A percentile compares a stretch with the other conserved stretches of the same genome.
Evolutionary conservation across 1,140 invertebrate genomes (phyloP).

Genomic region (Ips typographus): DNA sequence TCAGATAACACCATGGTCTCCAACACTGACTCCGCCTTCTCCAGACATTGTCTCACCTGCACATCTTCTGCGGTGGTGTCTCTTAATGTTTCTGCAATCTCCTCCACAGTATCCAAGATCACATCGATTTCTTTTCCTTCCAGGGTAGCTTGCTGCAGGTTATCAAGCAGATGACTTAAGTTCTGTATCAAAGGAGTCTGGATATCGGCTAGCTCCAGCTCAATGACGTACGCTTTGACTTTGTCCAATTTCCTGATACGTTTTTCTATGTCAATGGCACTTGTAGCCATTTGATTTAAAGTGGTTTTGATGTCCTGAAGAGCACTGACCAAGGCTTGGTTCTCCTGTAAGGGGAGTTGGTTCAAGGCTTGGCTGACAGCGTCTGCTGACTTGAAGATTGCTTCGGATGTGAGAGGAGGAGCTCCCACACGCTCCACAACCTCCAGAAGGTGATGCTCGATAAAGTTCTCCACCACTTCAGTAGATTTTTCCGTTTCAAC

Average conservation of each 20-base stretch:
- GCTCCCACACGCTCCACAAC: background rate
- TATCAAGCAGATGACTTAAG: conserved; percentile 7
- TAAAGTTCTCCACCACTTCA: background rate
- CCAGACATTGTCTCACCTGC: background rate
- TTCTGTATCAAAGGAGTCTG: conserved; percentile 13
- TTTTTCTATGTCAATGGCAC: background rate
- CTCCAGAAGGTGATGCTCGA: background rate
- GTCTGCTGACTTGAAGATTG: background rate
- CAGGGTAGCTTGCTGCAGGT: conserved; percentile 1
- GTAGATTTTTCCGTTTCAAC: background rate
- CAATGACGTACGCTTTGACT: conserved; percentile 24
- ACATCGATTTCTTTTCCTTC: conserved; percentile 16
- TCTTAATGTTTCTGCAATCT: conserved; percentile 10
- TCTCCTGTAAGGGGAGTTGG: background rate
- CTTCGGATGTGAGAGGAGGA: background rate
- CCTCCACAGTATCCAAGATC: conserved; percentile 20
- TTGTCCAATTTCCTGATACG: conserved; percentile 10
- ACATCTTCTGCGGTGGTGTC: background rate
- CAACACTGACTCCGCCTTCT: background rate
- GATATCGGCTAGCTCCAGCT: conserved; percentile 13
- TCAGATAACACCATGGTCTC: conserved; percentile 16
- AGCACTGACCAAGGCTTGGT: background rate
- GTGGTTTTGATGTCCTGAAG: background rate
- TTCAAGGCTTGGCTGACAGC: background rate
- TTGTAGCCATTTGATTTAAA: background rate